Evolutionary conservation across 2,113 vertebrate species (phyloP).

Genomic region (sheep (Ovis aries)): ARS-UI_Ramb_v3.0 NC_056065.1:59047001-59047500

Average conservation of each 20-base stretch:
- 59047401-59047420: not conserved
- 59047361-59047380: not conserved
- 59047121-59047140: not conserved
- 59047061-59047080: constrained; percentile 27
- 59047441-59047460: not conserved
- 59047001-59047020: not conserved
- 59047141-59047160: not conserved
- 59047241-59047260: constrained; percentile 33
- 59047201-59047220: not conserved
- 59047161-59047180: not conserved
- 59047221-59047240: not conserved
- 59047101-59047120: not conserved
- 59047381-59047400: not conserved
- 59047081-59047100: not conserved
- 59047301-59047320: constrained; percentile 14
- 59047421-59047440: not conserved
- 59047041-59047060: not conserved
- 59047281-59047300: constrained; percentile 25
- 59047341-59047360: not conserved
- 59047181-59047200: not conserved
- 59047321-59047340: not conserved
- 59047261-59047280: not conserved
- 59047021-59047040: constrained; percentile 16
- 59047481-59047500: not conserved
- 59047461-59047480: not conserved